Percentiles rank a stretch among this genome's conserved stretches.
These are phyloP conservation scores for Umimayanthus kanabou DNA, from an alignment of 92 coral and sea anemone genomes.

Conservation along the genomic window DNA sequence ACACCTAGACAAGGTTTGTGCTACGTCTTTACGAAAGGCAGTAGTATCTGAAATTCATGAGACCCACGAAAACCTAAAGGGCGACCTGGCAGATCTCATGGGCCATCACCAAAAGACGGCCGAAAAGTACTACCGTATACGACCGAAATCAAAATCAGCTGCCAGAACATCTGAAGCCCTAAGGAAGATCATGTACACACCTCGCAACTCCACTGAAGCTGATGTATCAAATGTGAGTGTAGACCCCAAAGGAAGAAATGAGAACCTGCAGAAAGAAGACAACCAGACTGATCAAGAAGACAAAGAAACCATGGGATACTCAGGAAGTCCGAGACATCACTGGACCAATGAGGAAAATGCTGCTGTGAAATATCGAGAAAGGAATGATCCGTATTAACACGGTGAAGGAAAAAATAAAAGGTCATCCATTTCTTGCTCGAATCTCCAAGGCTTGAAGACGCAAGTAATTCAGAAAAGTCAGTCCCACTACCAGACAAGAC, in stretches of 20 bases:
- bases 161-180: constrained; percentile 58
- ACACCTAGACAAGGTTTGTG: constrained; percentile 30
- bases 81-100: constrained; percentile 63
- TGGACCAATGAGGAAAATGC: constrained; percentile 42
- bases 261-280: constrained; percentile 8
- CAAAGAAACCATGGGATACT: background rate
- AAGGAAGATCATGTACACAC: constrained; percentile 47
- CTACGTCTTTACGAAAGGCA: constrained; percentile 64
- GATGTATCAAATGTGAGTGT: constrained; percentile 7
- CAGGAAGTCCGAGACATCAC: constrained; percentile 35
- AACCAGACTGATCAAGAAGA: constrained; percentile 15
- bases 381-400: constrained; percentile 23
- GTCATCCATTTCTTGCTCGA: constrained; percentile 30
- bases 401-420: constrained; percentile 28
- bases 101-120: constrained; percentile 60
- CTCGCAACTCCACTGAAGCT: constrained; percentile 22
- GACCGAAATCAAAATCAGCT: constrained; percentile 53
- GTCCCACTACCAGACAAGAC: constrained; percentile 35
- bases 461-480: constrained; percentile 5
- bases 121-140: constrained; percentile 58
- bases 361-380: constrained; percentile 40
- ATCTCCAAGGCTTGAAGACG: background rate
- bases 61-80: constrained; percentile 53
- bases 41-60: constrained; percentile 57
- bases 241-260: constrained; percentile 1